phyloP scores from a whole-genome alignment of 2,797 vertebrate genomes.

The Hemibagrus guttatus region DNA sequence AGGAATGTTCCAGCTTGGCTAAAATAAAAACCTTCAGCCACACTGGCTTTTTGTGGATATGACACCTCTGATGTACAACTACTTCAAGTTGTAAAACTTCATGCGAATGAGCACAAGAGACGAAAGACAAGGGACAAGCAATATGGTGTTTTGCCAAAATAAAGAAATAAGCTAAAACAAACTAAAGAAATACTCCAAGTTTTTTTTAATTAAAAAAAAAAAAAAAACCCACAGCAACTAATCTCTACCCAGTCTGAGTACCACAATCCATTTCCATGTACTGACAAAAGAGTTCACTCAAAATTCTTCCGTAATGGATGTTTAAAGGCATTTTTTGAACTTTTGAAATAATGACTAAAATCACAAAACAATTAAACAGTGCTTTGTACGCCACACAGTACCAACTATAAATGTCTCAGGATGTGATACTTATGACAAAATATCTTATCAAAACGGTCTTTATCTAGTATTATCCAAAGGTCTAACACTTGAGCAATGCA shows the following conservation, averaged over 20 bases:
- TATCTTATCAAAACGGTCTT: not conserved
- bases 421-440: not conserved
- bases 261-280: not conserved
- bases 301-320: not conserved
- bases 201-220: not conserved
- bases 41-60: not conserved
- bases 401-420: not conserved
- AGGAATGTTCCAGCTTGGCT: not conserved
- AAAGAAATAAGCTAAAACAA: not conserved
- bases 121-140: not conserved
- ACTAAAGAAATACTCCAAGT: not conserved
- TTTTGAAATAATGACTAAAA: not conserved
- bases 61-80: not conserved
- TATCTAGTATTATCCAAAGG: not conserved
- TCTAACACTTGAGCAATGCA: not conserved
- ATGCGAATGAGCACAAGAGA: conserved; percentile 7
- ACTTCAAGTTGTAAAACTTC: not conserved
- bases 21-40: not conserved
- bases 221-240: too few species aligned
- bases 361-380: not conserved
- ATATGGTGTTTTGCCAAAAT: conserved; percentile 30
- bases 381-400: not conserved
- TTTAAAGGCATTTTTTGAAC: not conserved
- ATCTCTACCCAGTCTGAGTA: not conserved
- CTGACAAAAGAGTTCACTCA: not conserved